Conservation (phyloP, 1,140 invertebrate species). For the Choristoneura fumiferana region DNA sequence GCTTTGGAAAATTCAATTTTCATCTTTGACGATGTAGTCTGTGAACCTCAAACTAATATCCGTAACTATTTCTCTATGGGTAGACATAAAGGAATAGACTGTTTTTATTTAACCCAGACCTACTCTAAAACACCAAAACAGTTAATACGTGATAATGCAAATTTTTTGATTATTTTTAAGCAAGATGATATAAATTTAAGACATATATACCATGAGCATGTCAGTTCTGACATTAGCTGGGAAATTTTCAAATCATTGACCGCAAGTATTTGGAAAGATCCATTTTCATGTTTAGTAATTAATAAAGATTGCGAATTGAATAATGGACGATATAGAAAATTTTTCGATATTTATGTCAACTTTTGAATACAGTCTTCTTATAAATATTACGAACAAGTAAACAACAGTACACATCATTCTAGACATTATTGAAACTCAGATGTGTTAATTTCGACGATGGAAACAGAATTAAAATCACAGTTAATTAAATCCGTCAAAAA, state of each 20-base stretch:
- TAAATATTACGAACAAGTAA: background rate
- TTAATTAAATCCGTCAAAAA: background rate
- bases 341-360: constrained; percentile 31
- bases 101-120: constrained; percentile 57
- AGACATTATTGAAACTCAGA: background rate
- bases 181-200: constrained; percentile 67
- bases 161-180: constrained; percentile 59
- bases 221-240: constrained; percentile 59
- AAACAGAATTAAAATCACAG: constrained; percentile 6
- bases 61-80: constrained; percentile 58
- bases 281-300: constrained; percentile 45
- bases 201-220: constrained; percentile 62
- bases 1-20: too few relatives aligned
- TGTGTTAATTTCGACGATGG: constrained; percentile 12
- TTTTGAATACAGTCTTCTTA: background rate
- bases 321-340: constrained; percentile 44
- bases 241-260: constrained; percentile 48
- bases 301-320: constrained; percentile 42
- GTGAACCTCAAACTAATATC: constrained; percentile 31
- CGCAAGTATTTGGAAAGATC: constrained; percentile 40
- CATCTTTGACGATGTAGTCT: constrained; percentile 22
- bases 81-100: constrained; percentile 49
- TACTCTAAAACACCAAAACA: constrained; percentile 65
- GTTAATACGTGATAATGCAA: constrained; percentile 63
- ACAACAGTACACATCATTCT: background rate